Conservation (phyloP, 2,113 vertebrate genomes). For the Crotalus viridis region DNA sequence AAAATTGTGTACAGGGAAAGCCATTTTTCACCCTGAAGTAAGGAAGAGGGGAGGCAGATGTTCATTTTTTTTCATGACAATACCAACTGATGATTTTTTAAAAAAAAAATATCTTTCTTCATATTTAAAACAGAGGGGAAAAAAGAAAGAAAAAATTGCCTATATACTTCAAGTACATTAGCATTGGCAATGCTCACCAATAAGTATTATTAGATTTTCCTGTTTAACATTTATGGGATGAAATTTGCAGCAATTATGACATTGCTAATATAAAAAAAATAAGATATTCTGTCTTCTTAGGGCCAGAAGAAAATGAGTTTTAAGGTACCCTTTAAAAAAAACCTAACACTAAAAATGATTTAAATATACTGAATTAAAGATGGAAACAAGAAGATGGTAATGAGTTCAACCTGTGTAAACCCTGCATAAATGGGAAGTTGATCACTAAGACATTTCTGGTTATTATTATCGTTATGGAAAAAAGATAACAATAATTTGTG, state of each 20-base stretch:
- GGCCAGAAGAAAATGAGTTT: background rate
- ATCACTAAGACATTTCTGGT: conserved; percentile 22
- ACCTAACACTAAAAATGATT: background rate
- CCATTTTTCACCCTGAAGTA: background rate
- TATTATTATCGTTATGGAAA: conserved; percentile 25
- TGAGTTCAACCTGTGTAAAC: background rate
- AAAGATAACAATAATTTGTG: conserved; percentile 28
- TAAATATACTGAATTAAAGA: conserved; percentile 7
- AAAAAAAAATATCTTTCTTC: background rate
- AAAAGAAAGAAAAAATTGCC: background rate
- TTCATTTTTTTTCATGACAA: background rate
- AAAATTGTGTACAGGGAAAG: background rate
- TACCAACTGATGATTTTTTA: background rate
- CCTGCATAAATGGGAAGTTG: conserved; percentile 34
- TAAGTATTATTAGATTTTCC: background rate
- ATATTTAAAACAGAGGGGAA: background rate
- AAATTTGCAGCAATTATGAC: background rate
- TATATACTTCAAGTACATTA: background rate
- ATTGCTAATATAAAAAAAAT: background rate
- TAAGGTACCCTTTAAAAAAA: background rate
- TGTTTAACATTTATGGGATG: background rate
- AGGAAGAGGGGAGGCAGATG: background rate
- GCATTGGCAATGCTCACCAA: background rate
- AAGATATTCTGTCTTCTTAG: background rate
- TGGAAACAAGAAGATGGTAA: background rate